These are phyloP conservation scores for Aradophagus sp. DNA, from an alignment of 1,140 invertebrate genomes.

Conservation along the genomic window DNA sequence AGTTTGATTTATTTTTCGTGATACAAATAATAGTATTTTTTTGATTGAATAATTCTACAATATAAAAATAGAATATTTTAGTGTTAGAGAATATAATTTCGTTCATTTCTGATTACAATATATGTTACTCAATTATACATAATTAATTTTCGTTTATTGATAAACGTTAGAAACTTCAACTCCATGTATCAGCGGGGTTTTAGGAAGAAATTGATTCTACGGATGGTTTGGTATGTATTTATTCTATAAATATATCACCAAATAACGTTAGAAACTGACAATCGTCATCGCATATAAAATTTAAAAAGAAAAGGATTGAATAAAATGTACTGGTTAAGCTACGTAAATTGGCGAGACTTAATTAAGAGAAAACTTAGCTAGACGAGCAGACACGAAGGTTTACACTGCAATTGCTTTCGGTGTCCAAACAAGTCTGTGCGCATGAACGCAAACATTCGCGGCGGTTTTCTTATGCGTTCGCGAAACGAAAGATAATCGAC, in stretches of 20 bases:
- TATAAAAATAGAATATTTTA: too few relatives aligned
- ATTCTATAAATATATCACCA: conserved; percentile 72
- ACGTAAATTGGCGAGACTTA: conserved; percentile 13
- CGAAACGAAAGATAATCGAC: neutral
- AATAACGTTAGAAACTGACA: conserved; percentile 60
- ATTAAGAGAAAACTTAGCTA: conserved; percentile 3
- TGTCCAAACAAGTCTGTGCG: too few relatives aligned
- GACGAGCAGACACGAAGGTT: conserved; percentile 12
- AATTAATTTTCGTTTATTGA: too few relatives aligned
- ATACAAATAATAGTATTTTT: too few relatives aligned
- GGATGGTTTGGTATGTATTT: conserved; percentile 56
- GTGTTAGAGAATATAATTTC: too few relatives aligned
- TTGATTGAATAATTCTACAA: too few relatives aligned
- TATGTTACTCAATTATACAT: too few relatives aligned
- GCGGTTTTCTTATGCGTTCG: conserved; percentile 1
- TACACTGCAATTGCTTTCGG: conserved; percentile 4
- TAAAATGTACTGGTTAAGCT: conserved; percentile 23
- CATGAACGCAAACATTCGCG: neutral
- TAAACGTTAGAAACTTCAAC: too few relatives aligned
- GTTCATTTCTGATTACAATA: too few relatives aligned
- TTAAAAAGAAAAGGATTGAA: conserved; percentile 7
- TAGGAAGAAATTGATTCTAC: too few relatives aligned
- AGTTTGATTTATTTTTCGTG: too few relatives aligned
- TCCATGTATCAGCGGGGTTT: too few relatives aligned
- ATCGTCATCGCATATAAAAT: conserved; percentile 31